phyloP scores from a whole-genome alignment of 1,140 invertebrate species.

The Drosophila elegans region DNA sequence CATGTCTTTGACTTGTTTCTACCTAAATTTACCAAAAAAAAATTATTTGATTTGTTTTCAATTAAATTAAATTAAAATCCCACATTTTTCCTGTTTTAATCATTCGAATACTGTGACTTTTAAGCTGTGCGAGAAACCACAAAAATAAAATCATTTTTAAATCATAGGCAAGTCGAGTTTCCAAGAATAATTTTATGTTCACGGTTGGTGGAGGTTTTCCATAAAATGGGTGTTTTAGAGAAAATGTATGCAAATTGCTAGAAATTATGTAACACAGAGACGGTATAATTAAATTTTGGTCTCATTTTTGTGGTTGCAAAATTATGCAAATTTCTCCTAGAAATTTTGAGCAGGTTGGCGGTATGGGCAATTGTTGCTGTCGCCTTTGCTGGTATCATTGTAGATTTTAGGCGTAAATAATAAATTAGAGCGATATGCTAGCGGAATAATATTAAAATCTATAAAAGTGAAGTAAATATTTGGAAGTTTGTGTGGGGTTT shows the following conservation, averaged over 20 bases:
- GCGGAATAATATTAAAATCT: slow-evolving; percentile 28
- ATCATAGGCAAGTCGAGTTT: slow-evolving; percentile 15
- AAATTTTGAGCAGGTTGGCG: slow-evolving; percentile 24
- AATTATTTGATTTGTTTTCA: slow-evolving; percentile 34
- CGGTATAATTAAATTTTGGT: slow-evolving; percentile 66
- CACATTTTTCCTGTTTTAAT: not conserved
- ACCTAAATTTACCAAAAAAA: slow-evolving; percentile 18
- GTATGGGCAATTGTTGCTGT: slow-evolving; percentile 7
- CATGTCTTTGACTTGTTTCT: slow-evolving; percentile 10
- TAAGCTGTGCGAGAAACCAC: slow-evolving; percentile 17
- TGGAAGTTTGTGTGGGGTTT: not conserved
- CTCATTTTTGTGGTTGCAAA: slow-evolving; percentile 44
- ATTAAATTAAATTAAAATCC: slow-evolving; percentile 21
- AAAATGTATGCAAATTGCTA: slow-evolving; percentile 73
- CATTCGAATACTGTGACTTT: slow-evolving; percentile 15
- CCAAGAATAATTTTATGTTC: slow-evolving; percentile 13
- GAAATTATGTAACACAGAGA: slow-evolving; percentile 57
- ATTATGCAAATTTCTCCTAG: slow-evolving; percentile 63
- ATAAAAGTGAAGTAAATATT: not conserved
- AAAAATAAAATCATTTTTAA: slow-evolving; percentile 11
- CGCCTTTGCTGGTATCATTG: not conserved
- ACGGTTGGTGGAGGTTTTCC: slow-evolving; percentile 11
- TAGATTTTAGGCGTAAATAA: slow-evolving; percentile 33
- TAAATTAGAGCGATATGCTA: slow-evolving; percentile 31
- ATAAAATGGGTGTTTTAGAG: slow-evolving; percentile 8